Base-by-base conservation (phyloP, 2,113 vertebrate genomes). In the Poicephalus gulielmi region DNA sequence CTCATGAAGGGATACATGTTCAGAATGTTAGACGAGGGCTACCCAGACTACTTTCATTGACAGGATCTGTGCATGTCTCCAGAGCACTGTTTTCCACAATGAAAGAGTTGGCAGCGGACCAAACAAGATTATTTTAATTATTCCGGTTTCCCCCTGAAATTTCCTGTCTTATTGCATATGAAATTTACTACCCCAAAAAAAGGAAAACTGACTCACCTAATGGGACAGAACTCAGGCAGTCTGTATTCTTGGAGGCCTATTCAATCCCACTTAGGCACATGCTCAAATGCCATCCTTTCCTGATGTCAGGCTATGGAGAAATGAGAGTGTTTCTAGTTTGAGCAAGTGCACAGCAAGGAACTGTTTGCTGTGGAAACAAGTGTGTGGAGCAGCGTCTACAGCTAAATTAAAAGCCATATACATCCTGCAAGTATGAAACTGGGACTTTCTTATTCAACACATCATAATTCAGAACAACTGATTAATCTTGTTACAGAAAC, bases 101-200 rank as follows among this genome's bases (percentile, higher is more conserved):
- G 88, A 95, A 97, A 97, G 85, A 86, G 57, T 4, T 92, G 57
- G 81, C 93, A 92, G 47, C 23, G 75, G 62, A 77, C 82, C 75
- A 95, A 87, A 87, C 71, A 77, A 90, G 81, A 88, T 92, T 91
- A 90, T 74, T 94, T 96, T 83, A 81, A 96, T 94, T 83, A 96
- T 86, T 93, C 74, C 33, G 12, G 57, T 77, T 96, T 97, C 90
- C 94, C 87, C 94, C 70, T 77, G 85, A 94, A 95, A 83, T 86
- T 76, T 93, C 86, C 86, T 78, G 50, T 71, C 62, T 71, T 5
- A 0, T 7, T 92, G n/a, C 35, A 10, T 20, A 57, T 8, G 53
- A 83, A 63, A 64, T 78, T 68, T 60, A 83, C 60, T 33, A 47
- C 16, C 52, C 37, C 62, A 17, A 47, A 93, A 95, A 81, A 59